Evolutionary conservation across 2,888 invertebrate species (phyloP), one percentile per base, ranked within the genome.

Genomic region (Glaucopsyche alexis): DNA sequence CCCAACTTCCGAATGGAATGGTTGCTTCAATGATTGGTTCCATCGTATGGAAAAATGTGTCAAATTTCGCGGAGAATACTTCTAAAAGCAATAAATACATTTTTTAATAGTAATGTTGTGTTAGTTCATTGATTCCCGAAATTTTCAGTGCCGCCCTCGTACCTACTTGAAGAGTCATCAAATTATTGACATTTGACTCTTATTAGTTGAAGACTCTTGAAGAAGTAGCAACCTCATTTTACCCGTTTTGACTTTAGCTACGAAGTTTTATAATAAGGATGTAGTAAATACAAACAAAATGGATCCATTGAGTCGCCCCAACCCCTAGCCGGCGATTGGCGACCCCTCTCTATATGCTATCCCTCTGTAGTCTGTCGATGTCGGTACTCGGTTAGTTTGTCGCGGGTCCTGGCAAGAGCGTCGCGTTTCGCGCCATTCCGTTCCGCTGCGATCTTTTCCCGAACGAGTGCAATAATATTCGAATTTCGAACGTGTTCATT

Each of bases 381-480:
- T n/a, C n/a, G n/a, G n/a, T n/a, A n/a, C n/a, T 60, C 29, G 29
- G 60, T 83, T 86, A 89, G 90, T 89, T 85, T 87, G 87, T 82
- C 84, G 82, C 78, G 73, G 75, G 78, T 80, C 79, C 81, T 79
- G 82, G 80, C 52, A 74, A 77, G 75, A 80, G 81, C 76, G 78
- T 81, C 78, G 74, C 81, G 87, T 79, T 76, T 78, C 76, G 78
- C 78, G 78, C 74, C 77, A 72, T 72, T 74, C 76, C 79, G 66
- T 55, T 29, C 71, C 75, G 76, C 78, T 87, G 87, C 90, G 90
- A 89, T 87, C 86, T 87, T 83, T 82, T 82, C 79, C 77, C 80
- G 82, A 87, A 88, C 84, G 83, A 84, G 89, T 90, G 89, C 88
- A 90, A 89, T 88, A 87, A 82, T 80, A 77, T 82, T 81, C 81